Percentiles rank a stretch among this genome's conserved stretches.
Evolutionary conservation across 2,888 invertebrate genomes (phyloP).

Genomic region (Cremastinae sp.): DNA sequence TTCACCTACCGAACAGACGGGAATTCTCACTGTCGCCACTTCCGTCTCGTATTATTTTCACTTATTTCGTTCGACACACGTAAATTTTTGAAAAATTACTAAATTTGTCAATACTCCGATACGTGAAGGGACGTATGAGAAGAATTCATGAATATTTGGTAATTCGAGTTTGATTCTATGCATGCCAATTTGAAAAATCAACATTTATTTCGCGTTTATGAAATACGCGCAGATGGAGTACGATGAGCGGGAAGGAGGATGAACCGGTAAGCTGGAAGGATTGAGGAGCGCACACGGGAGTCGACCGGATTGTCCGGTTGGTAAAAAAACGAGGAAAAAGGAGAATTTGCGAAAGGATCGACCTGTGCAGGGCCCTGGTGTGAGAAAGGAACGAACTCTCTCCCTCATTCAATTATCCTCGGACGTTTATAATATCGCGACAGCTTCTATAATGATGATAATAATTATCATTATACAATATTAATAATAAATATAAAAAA

Average conservation of each 20-base stretch:
- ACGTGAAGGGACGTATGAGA: no score
- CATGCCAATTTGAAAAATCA: no score
- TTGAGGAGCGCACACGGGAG: slow-evolving; percentile 47
- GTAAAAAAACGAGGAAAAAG: slow-evolving; percentile 16
- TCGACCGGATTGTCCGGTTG: slow-evolving; percentile 50
- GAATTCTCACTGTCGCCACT: slow-evolving; percentile 45
- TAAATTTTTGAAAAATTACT: no score
- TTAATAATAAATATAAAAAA: slow-evolving; percentile 13
- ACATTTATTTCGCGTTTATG: neutral
- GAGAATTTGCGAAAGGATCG: slow-evolving; percentile 38
- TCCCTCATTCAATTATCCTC: slow-evolving; percentile 18
- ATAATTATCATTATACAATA: neutral
- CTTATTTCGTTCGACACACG: neutral
- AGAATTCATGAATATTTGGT: no score
- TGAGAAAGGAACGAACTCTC: slow-evolving; percentile 46
- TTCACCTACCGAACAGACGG: slow-evolving; percentile 36
- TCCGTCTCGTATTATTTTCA: neutral
- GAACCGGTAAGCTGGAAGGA: slow-evolving; percentile 35
- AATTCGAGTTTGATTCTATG: no score
- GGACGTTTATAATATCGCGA: neutral
- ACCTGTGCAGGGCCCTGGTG: slow-evolving; percentile 45
- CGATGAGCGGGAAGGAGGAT: slow-evolving; percentile 16
- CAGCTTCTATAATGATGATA: no score
- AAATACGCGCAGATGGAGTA: slow-evolving; percentile 15
- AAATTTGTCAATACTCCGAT: no score